Base-by-base conservation (phyloP, 2,888 invertebrate genomes). In the Endotricha flammealis region DNA sequence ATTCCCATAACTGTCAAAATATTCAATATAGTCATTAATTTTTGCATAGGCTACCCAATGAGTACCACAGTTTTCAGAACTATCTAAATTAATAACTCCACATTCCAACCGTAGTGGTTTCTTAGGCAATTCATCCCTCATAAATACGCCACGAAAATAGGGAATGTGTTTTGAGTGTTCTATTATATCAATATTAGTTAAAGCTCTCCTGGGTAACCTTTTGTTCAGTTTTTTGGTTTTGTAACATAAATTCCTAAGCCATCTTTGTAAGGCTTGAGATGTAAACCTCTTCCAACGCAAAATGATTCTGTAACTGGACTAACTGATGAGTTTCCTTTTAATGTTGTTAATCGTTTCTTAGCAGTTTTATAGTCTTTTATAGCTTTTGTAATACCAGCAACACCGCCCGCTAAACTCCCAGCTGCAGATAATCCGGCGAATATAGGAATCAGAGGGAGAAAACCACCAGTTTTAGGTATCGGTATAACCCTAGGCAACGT, bases 391-490 rank as follows among this genome's bases (percentile, higher is more conserved):
- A 41, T 41, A 12, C 32, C 37, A 13, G 34, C 32, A n/a, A 12
- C 25, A 1, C 41, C 41, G 6, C 41, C 41, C 9, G 32, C 35
- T 25, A 41, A 29, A 8, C 23, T 9, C 10, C 41, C 41, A 1
- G 20, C 7, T 1, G 35, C 34, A 28, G 35, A 39, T 12, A 39
- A 28, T 10, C 39, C 39, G 3, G 39, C 39, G 28, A 39, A 39
- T 28, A 39, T 35, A 16, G 39, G 39, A 31, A 39, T 8, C 9
- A n/a, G n/a, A n/a, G n/a, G n/a, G n/a, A n/a, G n/a, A n/a, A n/a
- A n/a, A n/a, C n/a, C n/a, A n/a, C n/a, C n/a, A n/a, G n/a, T n/a
- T n/a, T n/a, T n/a, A n/a, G n/a, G n/a, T n/a, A n/a, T n/a, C n/a
- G n/a, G n/a, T 22, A 36, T 36, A 1, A 36, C 12, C 10, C 36